Evolutionary conservation across 2,113 vertebrate genomes (phyloP), one percentile per base, ranked within the genome.

Genomic region (Clarias macrocephalus): DNA sequence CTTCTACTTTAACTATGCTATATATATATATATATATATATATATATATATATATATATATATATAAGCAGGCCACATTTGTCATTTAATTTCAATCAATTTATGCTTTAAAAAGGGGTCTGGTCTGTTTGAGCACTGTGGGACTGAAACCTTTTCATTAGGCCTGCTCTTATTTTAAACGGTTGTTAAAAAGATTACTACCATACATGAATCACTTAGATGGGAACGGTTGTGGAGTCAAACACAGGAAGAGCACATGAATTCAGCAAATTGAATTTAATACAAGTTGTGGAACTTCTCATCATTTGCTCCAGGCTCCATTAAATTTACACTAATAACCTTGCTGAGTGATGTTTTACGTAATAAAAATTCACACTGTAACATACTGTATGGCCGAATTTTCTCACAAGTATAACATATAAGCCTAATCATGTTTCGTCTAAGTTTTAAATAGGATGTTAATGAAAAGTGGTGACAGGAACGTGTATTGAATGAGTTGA

Each of bases 331-430:
- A 68, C 25, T 83, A 57, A 70, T 70, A 83, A 70, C 65, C 65
- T 21, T 70, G 63, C 33, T 68, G 30, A 70, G 52, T 56, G 52
- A 68, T 37, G 54, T 33, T 52, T 52, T 56, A 83, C 68, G 25
- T 68, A 83, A 56, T 83, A 70, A 70, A 83, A 30, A 33, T 30
- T 83, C 63, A 52, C 63, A 28, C 25, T 56, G 3, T 23, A 80
- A 25, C 57, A 62, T 37, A 37, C 33, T 37, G 33, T 2, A 62
- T 80, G 79, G n/a, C 83, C 56, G 62, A 33, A 54, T 60, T 84
- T 85, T 60, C 54, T 42, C 42, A 56, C 30, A 72, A 70, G 70
- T 75, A 30, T 72, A 76, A 33, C 15, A 75, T 48, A 28, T 23
- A n/a, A 15, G 21, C 54, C 54, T 19, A 15, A 30, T 56, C 25